phyloP scores from a whole-genome alignment of 2,797 vertebrate species.

The Arnoldichthys spilopterus region DNA sequence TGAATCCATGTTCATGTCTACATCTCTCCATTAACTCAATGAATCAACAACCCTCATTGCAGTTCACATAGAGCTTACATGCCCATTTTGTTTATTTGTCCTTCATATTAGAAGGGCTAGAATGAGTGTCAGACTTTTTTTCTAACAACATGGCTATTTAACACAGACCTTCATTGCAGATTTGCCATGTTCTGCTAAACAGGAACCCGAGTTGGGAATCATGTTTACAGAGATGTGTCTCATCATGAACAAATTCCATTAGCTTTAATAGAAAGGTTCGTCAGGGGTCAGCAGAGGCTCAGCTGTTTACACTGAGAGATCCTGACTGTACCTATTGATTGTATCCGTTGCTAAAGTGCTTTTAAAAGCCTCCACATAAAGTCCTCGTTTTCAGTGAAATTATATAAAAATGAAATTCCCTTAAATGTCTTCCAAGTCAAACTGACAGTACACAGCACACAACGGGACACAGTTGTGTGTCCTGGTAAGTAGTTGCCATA shows the following conservation, averaged over 20 bases:
- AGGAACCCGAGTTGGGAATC: not conserved
- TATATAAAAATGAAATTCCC: no score
- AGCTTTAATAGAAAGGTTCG: slow-evolving; percentile 1
- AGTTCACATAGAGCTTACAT: not conserved
- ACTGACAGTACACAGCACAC: no score
- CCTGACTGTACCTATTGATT: not conserved
- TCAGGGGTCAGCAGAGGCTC: not conserved
- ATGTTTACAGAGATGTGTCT: slow-evolving; percentile 15
- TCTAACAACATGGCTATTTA: slow-evolving; percentile 16
- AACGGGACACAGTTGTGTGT: no score
- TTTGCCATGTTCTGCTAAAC: slow-evolving; percentile 7
- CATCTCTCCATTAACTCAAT: not conserved
- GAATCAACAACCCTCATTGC: not conserved
- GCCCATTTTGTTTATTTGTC: not conserved
- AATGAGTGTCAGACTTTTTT: not conserved
- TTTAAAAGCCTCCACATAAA: not conserved
- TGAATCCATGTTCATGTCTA: not conserved
- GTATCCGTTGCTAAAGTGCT: not conserved
- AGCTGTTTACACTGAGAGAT: not conserved
- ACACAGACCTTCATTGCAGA: not conserved
- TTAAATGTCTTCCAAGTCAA: no score
- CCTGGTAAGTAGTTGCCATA: no score
- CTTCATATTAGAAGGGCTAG: no score
- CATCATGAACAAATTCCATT: slow-evolving; percentile 21
- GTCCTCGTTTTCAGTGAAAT: not conserved